Conservation (phyloP, 2,797 vertebrate species). For the Leucoraja ocellata region DNA sequence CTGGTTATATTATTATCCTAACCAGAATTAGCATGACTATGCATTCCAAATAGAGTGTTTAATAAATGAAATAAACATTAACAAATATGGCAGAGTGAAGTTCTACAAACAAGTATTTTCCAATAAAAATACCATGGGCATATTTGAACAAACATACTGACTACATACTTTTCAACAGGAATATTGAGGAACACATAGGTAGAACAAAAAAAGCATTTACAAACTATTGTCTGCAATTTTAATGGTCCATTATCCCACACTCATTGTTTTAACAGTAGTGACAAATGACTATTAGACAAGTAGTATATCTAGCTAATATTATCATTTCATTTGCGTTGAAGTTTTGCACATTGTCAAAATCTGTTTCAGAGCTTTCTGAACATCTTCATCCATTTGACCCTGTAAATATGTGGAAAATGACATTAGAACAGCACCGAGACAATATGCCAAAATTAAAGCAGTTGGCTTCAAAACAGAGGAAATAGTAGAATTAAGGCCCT, state of each 20-base stretch:
- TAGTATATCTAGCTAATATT: neutral
- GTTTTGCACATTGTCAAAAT: slow-evolving; percentile 96
- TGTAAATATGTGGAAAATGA: slow-evolving; percentile 49
- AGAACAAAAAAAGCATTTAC: slow-evolving; percentile 9
- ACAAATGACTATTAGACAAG: neutral
- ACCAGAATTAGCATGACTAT: slow-evolving; percentile 3
- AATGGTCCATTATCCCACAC: slow-evolving; percentile 25
- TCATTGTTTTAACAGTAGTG: slow-evolving; percentile 15
- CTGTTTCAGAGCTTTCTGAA: slow-evolving; percentile 94
- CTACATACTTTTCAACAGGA: neutral
- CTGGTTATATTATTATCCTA: neutral
- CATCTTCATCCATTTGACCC: slow-evolving; percentile 99
- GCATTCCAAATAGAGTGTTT: neutral
- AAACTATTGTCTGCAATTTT: slow-evolving; percentile 20
- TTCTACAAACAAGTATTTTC: slow-evolving; percentile 4
- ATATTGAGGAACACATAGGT: neutral
- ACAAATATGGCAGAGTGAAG: neutral
- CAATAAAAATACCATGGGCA: neutral
- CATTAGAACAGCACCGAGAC: neutral
- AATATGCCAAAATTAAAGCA: neutral
- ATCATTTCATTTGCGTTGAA: slow-evolving; percentile 80
- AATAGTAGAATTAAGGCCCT: neutral
- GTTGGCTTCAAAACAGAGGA: neutral
- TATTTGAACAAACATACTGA: neutral
- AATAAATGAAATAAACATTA: neutral